Conservation (phyloP, 2,888 invertebrate species). For the Parelbella ahira region DNA sequence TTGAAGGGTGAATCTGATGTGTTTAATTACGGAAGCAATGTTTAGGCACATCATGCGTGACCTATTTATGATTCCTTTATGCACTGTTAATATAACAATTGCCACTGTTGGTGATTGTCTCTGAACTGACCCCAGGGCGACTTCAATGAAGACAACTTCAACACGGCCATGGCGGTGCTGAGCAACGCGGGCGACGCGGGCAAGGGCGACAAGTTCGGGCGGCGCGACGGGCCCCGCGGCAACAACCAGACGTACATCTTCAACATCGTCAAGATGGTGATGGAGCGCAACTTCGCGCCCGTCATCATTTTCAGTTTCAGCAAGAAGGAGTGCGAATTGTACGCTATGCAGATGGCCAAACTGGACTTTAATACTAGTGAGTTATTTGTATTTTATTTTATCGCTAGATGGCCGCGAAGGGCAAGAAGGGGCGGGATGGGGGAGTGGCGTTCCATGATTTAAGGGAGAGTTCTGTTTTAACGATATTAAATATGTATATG, state of each 20-base stretch:
- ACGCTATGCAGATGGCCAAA: constrained; percentile 98
- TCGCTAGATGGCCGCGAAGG: too few species aligned
- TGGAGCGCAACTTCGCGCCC: constrained; percentile 98
- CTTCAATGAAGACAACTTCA: constrained; percentile 98
- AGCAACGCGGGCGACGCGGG: constrained; percentile 90
- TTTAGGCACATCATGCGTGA: too few species aligned
- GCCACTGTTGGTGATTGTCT: too few species aligned
- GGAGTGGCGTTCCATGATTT: too few species aligned
- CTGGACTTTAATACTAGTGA: constrained; percentile 96
- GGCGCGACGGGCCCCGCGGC: constrained; percentile 85
- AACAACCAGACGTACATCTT: constrained; percentile 91
- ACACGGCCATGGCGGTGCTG: constrained; percentile 96
- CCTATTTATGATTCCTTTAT: too few species aligned
- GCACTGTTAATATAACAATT: too few species aligned
- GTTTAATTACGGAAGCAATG: too few species aligned
- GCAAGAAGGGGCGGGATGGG: too few species aligned
- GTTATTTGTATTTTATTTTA: constrained; percentile 31
- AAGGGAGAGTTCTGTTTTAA: too few species aligned
- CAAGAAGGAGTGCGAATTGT: constrained; percentile 98
- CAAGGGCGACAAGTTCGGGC: constrained; percentile 89
- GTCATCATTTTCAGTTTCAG: constrained; percentile 99
- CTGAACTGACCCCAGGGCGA: too few species aligned
- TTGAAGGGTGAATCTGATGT: too few species aligned
- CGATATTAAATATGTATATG: too few species aligned
- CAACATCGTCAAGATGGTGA: constrained; percentile 99